Evolutionary conservation across 2,113 vertebrate genomes (phyloP), one percentile per base, ranked within the genome.

Genomic region (Brachyistius frenatus): DNA sequence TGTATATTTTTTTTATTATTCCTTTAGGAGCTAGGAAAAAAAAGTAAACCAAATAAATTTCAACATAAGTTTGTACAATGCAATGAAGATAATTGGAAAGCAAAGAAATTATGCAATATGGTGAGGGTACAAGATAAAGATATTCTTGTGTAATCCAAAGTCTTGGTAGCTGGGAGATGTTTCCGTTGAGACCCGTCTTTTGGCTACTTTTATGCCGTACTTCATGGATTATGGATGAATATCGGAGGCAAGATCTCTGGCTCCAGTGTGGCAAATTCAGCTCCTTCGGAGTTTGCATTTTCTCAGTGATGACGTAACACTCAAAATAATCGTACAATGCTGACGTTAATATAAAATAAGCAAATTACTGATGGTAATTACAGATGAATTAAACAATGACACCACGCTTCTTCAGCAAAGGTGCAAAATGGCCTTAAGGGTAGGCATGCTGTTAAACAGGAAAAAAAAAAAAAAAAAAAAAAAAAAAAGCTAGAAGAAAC

Each of bases 1-100:
- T 89, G 44, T 50, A 88, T 80, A 93, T 87, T 90, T 91, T 90
- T 91, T 90, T 91, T 91, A 84, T 94, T 95, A 92, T 57, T 93
- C 89, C 80, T 87, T 90, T 76, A 89, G 83, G 91, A 69, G 76
- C 92, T 93, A 79, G 67, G 92, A 89, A 93, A 87, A 93, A 93
- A 93, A 93, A 86, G 81, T 86, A 88, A 94, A 91, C 84, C 84
- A 91, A 93, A 94, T 82, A 85, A 87, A 87, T 65, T 71, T 85
- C 30, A 91, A 89, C 79, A 91, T 76, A 85, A 82, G 68, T 86
- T 87, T 91, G 78, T 89, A 94, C 86, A 92, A 86, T 89, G 81
- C 73, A 72, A 64, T 80, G 81, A 58, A 73, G 57, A 83, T 82
- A 49, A 31, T n/a, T 68, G 70, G 71, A 78, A 72, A 89, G 73